Base-by-base conservation (phyloP, 2,113 vertebrate species). In the Noctilio leporinus region DNA sequence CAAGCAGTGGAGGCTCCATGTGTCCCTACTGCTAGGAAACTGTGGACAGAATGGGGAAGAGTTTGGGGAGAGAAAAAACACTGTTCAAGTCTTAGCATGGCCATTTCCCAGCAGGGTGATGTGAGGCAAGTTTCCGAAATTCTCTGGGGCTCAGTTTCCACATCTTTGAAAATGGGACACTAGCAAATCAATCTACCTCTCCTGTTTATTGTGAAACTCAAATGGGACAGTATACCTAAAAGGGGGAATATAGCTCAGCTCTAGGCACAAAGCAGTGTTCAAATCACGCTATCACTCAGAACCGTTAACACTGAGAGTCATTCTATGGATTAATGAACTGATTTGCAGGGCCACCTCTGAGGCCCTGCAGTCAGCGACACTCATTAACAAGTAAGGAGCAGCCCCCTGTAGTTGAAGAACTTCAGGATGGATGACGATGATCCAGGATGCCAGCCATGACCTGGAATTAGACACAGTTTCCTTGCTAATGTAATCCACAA, bases 311-410 rank as follows among this genome's bases (percentile, higher is more conserved):
- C 0, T 2, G 35, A 35, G 2, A 64, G n/a, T 28, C 72, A 10
- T 11, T 7, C 40, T 15, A 1, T 2, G 0, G 4, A 24, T 43
- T 28, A 22, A 33, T 0, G 8, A 53, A n/a, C 9, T 2, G 22
- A 53, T 24, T 43, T 7, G 57, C 0, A 1, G 78, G n/a, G 11
- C 0, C 16, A 5, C 4, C 9, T 24, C n/a, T 38, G 43, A 86
- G 49, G 17, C 8, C 12, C 10, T 15, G 59, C 43, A 35, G 0
- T 12, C 22, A 14, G 1, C 12, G 57, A 22, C 4, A 24, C 70
- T 38, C 15, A 12, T 33, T 47, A 53, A 77, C 7, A 3, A 45
- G 22, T 10, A 33, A 75, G 40, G 57, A 20, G 12, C 8, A 30
- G 16, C n/a, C 69, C 15, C 9, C 0, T 3, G 2, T 6, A 24